A percentile compares a stretch with the other conserved stretches of the same genome.
These are phyloP conservation scores for Ochropleura leucogaster DNA, from an alignment of 2,888 invertebrate species.

Conservation along the genomic window DNA sequence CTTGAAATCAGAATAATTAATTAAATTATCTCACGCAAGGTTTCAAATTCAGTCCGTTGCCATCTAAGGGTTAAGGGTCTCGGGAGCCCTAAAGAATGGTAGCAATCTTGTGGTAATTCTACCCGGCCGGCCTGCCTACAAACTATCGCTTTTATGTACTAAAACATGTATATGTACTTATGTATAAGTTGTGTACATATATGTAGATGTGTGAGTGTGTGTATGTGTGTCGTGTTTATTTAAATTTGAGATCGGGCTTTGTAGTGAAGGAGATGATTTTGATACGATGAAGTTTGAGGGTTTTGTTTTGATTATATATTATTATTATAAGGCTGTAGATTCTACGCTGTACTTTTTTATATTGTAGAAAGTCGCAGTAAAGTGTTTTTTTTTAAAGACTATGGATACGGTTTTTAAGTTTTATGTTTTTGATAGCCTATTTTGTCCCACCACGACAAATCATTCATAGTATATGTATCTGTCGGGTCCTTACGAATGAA, in stretches of 20 bases:
- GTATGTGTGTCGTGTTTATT: constrained; percentile 48
- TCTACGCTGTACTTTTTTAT: background rate
- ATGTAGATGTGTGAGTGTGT: background rate
- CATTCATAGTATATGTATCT: background rate
- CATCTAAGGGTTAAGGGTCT: constrained; percentile 74
- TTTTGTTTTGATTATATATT: constrained; percentile 12
- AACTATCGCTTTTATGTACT: constrained; percentile 73
- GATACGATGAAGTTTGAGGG: constrained; percentile 43
- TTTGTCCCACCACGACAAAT: background rate
- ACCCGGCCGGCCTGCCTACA: constrained; percentile 70
- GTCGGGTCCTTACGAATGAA: background rate
- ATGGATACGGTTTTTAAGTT: too few relatives aligned
- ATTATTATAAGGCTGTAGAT: background rate
- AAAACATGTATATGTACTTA: constrained; percentile 22
- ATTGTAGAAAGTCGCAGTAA: background rate
- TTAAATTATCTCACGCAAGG: constrained; percentile 76
- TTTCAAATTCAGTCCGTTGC: constrained; percentile 68
- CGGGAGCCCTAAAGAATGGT: constrained; percentile 81
- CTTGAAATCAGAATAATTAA: constrained; percentile 70
- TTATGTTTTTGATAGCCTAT: too few relatives aligned
- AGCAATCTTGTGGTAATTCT: constrained; percentile 85
- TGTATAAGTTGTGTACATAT: constrained; percentile 13
- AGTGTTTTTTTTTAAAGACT: background rate
- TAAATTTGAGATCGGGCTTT: constrained; percentile 38
- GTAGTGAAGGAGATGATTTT: constrained; percentile 35